Evolutionary conservation across 2,888 invertebrate species (phyloP).

Genomic region (Hybos culiciformis): DNA sequence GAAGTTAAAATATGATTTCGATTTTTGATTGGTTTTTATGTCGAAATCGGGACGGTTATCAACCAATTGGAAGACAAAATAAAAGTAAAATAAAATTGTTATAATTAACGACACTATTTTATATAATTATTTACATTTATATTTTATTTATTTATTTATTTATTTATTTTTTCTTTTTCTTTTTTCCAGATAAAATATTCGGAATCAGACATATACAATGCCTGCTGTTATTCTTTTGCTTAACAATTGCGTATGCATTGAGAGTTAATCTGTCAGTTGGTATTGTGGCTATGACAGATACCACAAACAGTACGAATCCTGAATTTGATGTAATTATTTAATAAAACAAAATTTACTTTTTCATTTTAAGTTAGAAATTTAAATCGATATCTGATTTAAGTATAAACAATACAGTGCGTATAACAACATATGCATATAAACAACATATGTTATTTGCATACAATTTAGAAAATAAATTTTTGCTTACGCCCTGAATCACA

Average conservation of each 20-base stretch:
- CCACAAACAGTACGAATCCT: constrained; percentile 35
- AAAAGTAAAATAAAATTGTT: background rate
- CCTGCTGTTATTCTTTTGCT: constrained; percentile 44
- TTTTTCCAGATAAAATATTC: constrained; percentile 34
- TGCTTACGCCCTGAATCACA: too few relatives aligned
- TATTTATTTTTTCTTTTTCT: background rate
- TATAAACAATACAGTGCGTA: too few relatives aligned
- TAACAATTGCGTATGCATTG: constrained; percentile 48
- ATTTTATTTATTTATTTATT: background rate
- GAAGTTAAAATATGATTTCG: too few relatives aligned
- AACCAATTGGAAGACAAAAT: background rate
- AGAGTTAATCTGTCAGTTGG: constrained; percentile 59
- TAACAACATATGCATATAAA: too few relatives aligned
- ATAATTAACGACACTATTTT: too few relatives aligned
- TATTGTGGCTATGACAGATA: constrained; percentile 60
- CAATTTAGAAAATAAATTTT: too few relatives aligned
- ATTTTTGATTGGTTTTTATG: too few relatives aligned
- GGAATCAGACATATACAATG: constrained; percentile 52
- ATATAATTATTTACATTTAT: background rate
- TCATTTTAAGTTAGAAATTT: background rate
- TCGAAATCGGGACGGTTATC: background rate
- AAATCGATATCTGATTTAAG: too few relatives aligned
- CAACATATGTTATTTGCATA: too few relatives aligned
- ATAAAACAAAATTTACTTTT: background rate
- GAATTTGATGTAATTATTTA: constrained; percentile 35